These are phyloP conservation scores for Lota lota DNA, from an alignment of 2,113 vertebrate genomes.

Conservation along the genomic window DNA sequence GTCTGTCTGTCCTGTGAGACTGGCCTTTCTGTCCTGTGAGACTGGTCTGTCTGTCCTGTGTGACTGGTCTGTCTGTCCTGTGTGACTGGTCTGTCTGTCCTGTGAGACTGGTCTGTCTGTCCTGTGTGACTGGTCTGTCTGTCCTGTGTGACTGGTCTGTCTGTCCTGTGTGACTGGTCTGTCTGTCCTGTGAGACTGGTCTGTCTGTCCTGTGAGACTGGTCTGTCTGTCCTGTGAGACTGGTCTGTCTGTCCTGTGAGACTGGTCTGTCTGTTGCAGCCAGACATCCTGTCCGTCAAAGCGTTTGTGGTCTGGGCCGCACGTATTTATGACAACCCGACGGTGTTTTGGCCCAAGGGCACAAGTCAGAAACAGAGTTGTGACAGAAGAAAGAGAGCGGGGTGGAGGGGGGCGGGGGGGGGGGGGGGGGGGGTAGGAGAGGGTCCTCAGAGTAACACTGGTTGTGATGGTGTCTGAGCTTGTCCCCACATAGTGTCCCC, in stretches of 20 bases:
- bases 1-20: no score
- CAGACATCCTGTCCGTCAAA: conserved; percentile 9
- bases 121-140: no score
- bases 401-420: no score
- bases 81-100: not conserved
- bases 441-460: conserved; percentile 57
- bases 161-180: not conserved
- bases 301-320: conserved; percentile 16
- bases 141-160: no score
- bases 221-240: not conserved
- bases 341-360: conserved; percentile 47
- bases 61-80: no score
- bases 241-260: not conserved
- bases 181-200: no score
- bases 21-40: not conserved
- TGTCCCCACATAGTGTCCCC: conserved; percentile 51
- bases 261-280: not conserved
- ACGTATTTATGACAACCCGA: no score
- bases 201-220: no score
- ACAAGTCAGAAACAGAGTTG: not conserved
- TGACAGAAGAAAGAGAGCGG: no score
- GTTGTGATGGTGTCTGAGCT: conserved; percentile 39
- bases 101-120: not conserved
- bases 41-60: not conserved
- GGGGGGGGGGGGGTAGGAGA: no score